Evolutionary conservation across 2,888 invertebrate genomes (phyloP), one percentile per base, ranked within the genome.

Genomic region (Drosophila neotestacea): DNA sequence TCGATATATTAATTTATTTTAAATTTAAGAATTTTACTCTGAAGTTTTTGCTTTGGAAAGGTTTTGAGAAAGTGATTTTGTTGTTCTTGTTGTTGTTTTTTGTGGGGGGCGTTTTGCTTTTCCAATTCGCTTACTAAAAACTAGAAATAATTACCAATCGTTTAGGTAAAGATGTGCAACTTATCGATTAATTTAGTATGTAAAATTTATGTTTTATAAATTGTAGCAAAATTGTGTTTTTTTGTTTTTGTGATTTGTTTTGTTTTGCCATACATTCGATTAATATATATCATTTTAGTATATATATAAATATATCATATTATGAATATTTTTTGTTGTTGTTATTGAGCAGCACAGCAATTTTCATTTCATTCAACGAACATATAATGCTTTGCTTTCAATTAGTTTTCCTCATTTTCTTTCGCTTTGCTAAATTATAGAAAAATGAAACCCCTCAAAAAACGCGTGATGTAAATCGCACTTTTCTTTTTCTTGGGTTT

Each of bases 311-410:
- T 60, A 55, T 67, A 56, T 65, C 66, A 69, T 48, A 47, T 58
- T 60, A 59, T 59, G 58, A 60, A 61, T 50, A 55, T 77, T 65
- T 52, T 66, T 70, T 64, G 62, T 62, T 69, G 30, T 54, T 85
- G 72, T 91, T 91, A 91, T 91, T 91, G 91, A 91, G 91, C 91
- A 91, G 91, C 91, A 91, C 91, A 91, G 91, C 91, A 91, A 88
- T 87, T 81, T 83, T 81, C 63, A 77, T 73, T 80, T 73, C 61
- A 76, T 74, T 64, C 78, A 83, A 85, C 75, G 80, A 79, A 80
- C 66, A 55, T 71, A 73, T 77, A 77, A 78, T 84, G 84, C 82
- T 80, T 84, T 79, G 74, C 82, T 78, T 78, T 80, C 83, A 83
- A 85, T 83, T 70, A 56, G 67, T 73, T 67, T 71, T 69, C 13